phyloP scores from a whole-genome alignment of 53 echinoderm and acorn worm species.

The Luidia sarsii region DNA sequence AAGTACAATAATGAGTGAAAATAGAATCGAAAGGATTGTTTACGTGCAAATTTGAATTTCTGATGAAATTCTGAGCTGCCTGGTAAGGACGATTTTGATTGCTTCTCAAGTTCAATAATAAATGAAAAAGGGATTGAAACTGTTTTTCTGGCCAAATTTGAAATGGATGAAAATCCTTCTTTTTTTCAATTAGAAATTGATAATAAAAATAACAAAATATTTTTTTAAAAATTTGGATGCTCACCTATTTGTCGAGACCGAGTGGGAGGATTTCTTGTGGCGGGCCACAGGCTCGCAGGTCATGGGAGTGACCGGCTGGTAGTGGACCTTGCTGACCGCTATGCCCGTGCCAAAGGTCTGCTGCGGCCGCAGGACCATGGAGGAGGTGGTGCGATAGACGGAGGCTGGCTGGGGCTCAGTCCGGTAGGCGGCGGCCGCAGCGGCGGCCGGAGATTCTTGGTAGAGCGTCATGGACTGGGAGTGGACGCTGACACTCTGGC shows the following conservation, averaged over 20 bases:
- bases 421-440: conserved; percentile 18
- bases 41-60: no score
- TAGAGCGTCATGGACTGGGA: conserved; percentile 45
- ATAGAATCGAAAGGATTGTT: no score
- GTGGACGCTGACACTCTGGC: conserved; percentile 44
- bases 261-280: conserved; percentile 69
- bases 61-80: no score
- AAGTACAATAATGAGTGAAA: no score
- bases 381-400: conserved; percentile 88
- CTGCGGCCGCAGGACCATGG: conserved; percentile 73
- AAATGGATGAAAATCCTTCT: no score
- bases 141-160: no score
- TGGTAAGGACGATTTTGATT: no score
- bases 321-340: conserved; percentile 94
- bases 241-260: conserved; percentile 68
- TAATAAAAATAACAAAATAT: no score
- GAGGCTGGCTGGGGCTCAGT: conserved; percentile 79
- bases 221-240: no score
- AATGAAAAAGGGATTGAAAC: background rate
- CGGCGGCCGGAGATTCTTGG: conserved; percentile 52
- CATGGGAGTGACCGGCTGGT: conserved; percentile 94
- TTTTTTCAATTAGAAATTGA: no score
- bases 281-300: conserved; percentile 95
- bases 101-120: background rate
- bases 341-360: conserved; percentile 85